phyloP scores from a whole-genome alignment of 2,113 vertebrate genomes.

The Oncorhynchus masou region DNA sequence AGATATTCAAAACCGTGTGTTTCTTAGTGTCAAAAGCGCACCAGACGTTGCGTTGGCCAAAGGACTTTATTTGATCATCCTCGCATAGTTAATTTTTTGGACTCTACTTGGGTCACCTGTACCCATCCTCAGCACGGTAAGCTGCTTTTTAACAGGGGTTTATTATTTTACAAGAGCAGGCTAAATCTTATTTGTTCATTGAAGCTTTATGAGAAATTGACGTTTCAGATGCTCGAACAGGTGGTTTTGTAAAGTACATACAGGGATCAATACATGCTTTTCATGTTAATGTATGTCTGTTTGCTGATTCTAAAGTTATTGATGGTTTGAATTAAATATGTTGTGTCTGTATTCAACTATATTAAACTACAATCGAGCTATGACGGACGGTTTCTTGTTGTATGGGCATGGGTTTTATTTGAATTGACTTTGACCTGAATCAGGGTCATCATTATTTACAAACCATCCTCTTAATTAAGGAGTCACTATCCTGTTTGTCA shows the following conservation, averaged over 20 bases:
- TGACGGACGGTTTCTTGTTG: no score
- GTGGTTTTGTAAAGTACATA: constrained; percentile 31
- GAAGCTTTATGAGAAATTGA: neutral
- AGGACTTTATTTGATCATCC: constrained; percentile 59
- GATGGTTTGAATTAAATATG: no score
- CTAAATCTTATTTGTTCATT: constrained; percentile 23
- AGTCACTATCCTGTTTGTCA: neutral
- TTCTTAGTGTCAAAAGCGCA: constrained; percentile 69
- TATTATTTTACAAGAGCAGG: neutral
- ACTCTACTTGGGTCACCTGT: constrained; percentile 55
- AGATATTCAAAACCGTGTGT: constrained; percentile 65
- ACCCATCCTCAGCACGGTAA: constrained; percentile 43
- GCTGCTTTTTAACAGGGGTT: constrained; percentile 14
- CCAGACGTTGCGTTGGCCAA: constrained; percentile 34
- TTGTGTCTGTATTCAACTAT: no score
- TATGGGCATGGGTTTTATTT: neutral
- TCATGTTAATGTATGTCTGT: neutral
- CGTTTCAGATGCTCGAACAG: constrained; percentile 66
- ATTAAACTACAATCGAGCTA: no score
- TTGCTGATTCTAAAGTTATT: no score
- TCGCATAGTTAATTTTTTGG: constrained; percentile 45
- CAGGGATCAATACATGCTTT: neutral
- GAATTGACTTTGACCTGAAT: constrained; percentile 35
- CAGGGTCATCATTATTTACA: constrained; percentile 7
- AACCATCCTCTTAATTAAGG: neutral